A percentile compares a stretch with the other conserved stretches of the same genome.
phyloP scores from a whole-genome alignment of 2,113 vertebrate species.

The Ammodytes dubius region DNA sequence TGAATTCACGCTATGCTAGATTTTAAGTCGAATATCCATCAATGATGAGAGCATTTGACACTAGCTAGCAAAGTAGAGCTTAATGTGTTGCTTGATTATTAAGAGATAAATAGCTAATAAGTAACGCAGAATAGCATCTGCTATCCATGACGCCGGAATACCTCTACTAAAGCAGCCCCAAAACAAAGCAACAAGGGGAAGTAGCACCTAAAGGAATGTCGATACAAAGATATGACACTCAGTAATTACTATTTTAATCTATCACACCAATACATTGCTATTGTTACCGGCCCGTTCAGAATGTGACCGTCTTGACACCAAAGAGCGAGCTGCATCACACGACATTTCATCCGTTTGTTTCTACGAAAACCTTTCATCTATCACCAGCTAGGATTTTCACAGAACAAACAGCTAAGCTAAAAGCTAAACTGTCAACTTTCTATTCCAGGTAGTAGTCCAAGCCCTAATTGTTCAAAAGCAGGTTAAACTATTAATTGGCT shows the following conservation, averaged over 20 bases:
- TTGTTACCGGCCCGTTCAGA: too few relatives aligned
- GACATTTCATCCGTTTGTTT: not conserved
- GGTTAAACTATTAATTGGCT: not conserved
- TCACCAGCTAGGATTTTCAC: not conserved
- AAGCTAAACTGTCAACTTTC: constrained; percentile 13
- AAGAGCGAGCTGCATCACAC: not conserved
- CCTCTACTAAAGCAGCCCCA: not conserved
- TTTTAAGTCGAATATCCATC: not conserved
- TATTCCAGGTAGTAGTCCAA: constrained; percentile 64
- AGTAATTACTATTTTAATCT: not conserved
- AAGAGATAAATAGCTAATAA: not conserved
- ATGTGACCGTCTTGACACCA: not conserved
- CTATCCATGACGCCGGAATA: too few relatives aligned
- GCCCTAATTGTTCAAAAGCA: constrained; percentile 5
- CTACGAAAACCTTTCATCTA: not conserved
- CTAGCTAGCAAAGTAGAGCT: not conserved
- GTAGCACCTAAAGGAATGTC: not conserved
- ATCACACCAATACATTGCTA: not conserved
- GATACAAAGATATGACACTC: not conserved
- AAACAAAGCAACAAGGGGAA: not conserved
- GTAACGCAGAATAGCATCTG: not conserved
- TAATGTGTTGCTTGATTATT: too few relatives aligned
- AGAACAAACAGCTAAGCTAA: not conserved
- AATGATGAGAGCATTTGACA: not conserved
- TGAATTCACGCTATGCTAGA: not conserved